A percentile compares a stretch with the other conserved stretches of the same genome.
Evolutionary conservation across 2,113 vertebrate species (phyloP).

Genomic region (Myocastor coypus): DNA sequence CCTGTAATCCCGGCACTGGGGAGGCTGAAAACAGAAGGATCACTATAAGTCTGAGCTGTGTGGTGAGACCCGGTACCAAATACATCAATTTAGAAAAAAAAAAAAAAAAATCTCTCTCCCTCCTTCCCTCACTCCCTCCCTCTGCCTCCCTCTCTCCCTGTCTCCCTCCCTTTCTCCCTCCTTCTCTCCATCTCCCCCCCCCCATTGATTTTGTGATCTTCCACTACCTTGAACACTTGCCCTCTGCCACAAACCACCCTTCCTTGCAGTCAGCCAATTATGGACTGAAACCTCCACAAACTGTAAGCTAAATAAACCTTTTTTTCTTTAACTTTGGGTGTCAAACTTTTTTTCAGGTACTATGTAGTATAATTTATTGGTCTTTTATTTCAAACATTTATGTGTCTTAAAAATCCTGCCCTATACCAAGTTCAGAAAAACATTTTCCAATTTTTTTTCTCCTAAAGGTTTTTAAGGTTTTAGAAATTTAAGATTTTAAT

Average conservation of each 20-base stretch:
- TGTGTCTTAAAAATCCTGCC: conserved; percentile 12
- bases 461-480: conserved; percentile 30
- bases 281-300: neutral
- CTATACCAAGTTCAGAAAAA: neutral
- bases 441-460: neutral
- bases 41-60: too few species aligned
- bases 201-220: too few species aligned
- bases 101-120: too few species aligned
- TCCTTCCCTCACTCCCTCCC: neutral
- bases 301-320: neutral
- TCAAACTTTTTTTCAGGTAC: neutral
- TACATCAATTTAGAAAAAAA: too few species aligned
- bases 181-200: neutral
- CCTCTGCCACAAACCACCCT: neutral
- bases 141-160: neutral
- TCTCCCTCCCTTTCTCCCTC: too few species aligned
- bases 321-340: neutral
- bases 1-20: too few species aligned
- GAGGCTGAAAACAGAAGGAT: too few species aligned
- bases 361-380: neutral
- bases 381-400: neutral
- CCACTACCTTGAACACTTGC: neutral
- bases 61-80: too few species aligned
- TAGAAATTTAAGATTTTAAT: neutral
- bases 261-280: neutral